Conservation (phyloP, 1,140 invertebrate genomes). For the Choristoneura fumiferana region DNA sequence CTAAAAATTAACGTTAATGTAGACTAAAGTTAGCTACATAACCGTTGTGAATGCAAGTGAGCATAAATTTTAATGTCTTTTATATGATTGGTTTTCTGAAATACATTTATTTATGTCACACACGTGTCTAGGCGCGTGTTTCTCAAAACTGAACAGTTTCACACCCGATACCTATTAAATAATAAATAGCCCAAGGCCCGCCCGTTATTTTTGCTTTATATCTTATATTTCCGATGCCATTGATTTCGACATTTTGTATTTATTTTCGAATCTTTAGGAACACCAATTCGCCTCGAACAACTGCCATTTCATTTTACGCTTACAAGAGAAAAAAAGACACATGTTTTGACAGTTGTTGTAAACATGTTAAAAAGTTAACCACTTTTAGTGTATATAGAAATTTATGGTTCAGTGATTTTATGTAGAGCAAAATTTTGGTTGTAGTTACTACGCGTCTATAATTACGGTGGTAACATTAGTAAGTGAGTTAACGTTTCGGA, state of each 20-base stretch:
- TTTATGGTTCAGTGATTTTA: not conserved
- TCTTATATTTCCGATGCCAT: constrained; percentile 20
- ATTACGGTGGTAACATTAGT: constrained; percentile 33
- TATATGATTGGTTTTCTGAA: not conserved
- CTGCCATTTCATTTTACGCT: not conserved
- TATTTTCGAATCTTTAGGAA: not conserved
- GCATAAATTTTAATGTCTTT: not conserved
- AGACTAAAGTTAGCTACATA: no score
- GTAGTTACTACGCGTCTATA: constrained; percentile 12
- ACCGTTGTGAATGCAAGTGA: no score
- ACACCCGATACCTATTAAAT: constrained; percentile 65
- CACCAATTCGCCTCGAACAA: not conserved
- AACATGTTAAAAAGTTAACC: not conserved
- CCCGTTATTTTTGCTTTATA: constrained; percentile 56
- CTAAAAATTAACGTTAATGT: no score
- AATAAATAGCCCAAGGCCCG: constrained; percentile 65
- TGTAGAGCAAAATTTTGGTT: not conserved
- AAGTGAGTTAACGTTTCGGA: constrained; percentile 33
- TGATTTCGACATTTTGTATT: constrained; percentile 18
- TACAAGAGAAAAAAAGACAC: not conserved
- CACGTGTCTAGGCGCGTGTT: constrained; percentile 19
- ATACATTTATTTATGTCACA: not conserved
- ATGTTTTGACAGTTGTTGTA: constrained; percentile 9
- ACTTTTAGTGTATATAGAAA: not conserved
- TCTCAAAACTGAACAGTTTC: constrained; percentile 21